phyloP scores from a whole-genome alignment of 2,113 vertebrate species.

The Mus spicilegus region DNA sequence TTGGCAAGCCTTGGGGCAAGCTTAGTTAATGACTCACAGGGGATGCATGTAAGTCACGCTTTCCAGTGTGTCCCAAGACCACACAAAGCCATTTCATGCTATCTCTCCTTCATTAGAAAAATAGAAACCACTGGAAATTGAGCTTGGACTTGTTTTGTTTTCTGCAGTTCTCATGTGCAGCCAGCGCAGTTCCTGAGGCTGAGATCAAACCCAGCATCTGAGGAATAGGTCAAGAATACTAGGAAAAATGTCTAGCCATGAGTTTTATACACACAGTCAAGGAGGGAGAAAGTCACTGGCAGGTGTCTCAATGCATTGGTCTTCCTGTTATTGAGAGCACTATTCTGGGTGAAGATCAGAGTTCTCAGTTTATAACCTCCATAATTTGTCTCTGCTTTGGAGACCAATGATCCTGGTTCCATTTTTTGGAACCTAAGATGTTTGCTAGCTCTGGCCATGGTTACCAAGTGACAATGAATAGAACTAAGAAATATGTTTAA shows the following conservation, averaged over 20 bases:
- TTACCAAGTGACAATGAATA: neutral
- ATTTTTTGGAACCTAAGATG: neutral
- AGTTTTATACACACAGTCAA: neutral
- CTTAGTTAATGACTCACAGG: neutral
- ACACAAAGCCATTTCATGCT: accelerated
- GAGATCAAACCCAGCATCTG: too few species aligned
- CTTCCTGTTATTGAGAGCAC: accelerated
- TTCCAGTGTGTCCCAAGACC: neutral
- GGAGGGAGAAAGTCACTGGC: neutral
- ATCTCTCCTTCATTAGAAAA: neutral
- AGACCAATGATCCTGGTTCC: neutral
- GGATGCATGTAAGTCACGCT: neutral
- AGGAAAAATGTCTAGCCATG: neutral
- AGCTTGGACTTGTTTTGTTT: neutral
- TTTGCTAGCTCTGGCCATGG: neutral
- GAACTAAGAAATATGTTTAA: neutral
- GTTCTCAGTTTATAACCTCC: neutral
- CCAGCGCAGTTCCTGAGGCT: too few species aligned
- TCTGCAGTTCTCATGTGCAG: too few species aligned
- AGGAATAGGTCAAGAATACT: too few species aligned
- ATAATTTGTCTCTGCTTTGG: neutral
- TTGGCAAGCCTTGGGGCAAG: neutral
- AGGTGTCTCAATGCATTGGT: neutral
- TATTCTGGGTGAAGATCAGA: neutral
- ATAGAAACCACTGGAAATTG: neutral